A percentile compares a stretch with the other conserved stretches of the same genome.
These are phyloP conservation scores for Lymantria dispar DNA, from an alignment of 2,888 invertebrate species.

Conservation along the genomic window DNA sequence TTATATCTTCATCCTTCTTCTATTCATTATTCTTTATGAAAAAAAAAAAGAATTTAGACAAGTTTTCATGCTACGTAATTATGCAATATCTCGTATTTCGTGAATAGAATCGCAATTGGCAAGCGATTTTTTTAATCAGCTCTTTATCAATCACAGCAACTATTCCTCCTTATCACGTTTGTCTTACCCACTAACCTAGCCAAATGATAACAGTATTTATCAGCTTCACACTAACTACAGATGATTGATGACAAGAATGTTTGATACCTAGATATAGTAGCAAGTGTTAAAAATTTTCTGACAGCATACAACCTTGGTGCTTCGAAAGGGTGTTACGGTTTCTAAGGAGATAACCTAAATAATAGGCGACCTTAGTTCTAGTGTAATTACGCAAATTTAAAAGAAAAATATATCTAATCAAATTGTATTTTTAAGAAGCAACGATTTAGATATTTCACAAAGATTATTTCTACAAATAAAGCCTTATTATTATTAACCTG, in stretches of 20 bases:
- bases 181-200: conserved; percentile 69
- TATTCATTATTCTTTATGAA: too few relatives aligned
- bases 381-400: background rate
- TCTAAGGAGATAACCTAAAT: conserved; percentile 3
- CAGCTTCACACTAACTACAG: conserved; percentile 37
- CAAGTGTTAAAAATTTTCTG: conserved; percentile 12
- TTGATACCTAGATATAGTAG: conserved; percentile 22
- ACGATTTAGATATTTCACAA: too few relatives aligned
- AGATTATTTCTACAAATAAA: too few relatives aligned
- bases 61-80: too few relatives aligned
- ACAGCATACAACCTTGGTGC: conserved; percentile 12
- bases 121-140: conserved; percentile 14
- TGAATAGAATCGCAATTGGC: too few relatives aligned
- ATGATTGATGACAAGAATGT: conserved; percentile 55
- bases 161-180: conserved; percentile 24
- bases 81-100: too few relatives aligned
- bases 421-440: too few relatives aligned
- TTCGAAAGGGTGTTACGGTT: background rate
- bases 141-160: conserved; percentile 27
- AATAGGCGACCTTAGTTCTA: background rate
- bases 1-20: too few relatives aligned
- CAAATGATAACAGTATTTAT: conserved; percentile 45
- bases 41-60: too few relatives aligned
- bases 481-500: too few relatives aligned
- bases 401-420: background rate